Evolutionary conservation across 2,888 invertebrate genomes (phyloP).

Genomic region (Hirudinaria manillensis): DNA sequence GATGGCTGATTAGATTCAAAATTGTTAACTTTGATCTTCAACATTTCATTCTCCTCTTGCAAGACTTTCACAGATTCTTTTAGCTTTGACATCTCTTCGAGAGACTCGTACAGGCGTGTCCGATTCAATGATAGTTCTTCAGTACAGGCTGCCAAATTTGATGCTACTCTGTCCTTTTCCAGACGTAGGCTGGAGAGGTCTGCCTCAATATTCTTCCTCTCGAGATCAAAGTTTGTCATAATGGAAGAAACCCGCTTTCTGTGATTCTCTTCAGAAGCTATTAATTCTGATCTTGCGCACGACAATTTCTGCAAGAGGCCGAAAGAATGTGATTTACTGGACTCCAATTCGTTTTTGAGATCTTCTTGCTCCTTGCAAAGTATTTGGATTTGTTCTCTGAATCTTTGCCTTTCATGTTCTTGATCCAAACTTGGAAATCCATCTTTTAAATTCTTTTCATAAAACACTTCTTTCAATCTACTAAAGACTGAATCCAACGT

Average conservation of each 20-base stretch:
- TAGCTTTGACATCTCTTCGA: background rate
- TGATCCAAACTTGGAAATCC: background rate
- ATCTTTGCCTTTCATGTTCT: slow-evolving; percentile 17
- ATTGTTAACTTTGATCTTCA: background rate
- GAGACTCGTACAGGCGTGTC: background rate
- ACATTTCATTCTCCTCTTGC: background rate
- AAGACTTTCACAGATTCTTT: slow-evolving; percentile 5
- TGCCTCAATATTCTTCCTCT: background rate
- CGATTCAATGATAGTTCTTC: background rate
- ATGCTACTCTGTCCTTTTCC: background rate
- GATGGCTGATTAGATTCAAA: too few relatives aligned
- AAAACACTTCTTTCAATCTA: too few relatives aligned
- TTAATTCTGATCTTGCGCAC: slow-evolving; percentile 13
- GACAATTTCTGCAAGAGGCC: slow-evolving; percentile 19
- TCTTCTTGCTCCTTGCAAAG: slow-evolving; percentile 18
- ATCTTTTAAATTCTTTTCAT: too few relatives aligned
- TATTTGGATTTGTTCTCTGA: slow-evolving; percentile 17
- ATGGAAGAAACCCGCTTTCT: slow-evolving; percentile 9
- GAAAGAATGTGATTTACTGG: slow-evolving; percentile 14
- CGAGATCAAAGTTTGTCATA: background rate
- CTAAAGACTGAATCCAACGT: too few relatives aligned
- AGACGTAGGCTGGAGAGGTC: background rate
- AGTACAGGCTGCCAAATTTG: background rate
- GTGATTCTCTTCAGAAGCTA: slow-evolving; percentile 9
- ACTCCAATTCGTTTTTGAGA: slow-evolving; percentile 16